phyloP scores from a whole-genome alignment of 2,797 vertebrate genomes.

The Hapalemur alaotrensis region DNA sequence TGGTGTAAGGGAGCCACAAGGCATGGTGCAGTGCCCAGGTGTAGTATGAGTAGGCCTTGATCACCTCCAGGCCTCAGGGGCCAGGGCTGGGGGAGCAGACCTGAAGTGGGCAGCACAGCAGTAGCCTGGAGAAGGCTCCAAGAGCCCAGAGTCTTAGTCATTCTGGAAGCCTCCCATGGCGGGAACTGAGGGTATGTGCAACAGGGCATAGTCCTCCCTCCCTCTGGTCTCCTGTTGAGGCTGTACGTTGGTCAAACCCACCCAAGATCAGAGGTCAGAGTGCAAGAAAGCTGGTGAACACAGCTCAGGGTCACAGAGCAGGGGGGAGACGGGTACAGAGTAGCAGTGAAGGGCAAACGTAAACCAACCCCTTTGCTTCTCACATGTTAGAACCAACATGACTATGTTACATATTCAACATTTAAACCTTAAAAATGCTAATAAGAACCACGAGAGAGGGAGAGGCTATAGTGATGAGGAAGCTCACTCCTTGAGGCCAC shows the following conservation, averaged over 20 bases:
- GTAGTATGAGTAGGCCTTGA: background rate
- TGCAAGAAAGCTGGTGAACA: background rate
- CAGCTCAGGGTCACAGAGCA: background rate
- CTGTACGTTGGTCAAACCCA: background rate
- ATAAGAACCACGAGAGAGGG: background rate
- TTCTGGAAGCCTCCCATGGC: background rate
- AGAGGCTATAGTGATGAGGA: background rate
- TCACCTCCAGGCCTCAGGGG: background rate
- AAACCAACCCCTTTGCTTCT: background rate
- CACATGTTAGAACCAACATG: background rate
- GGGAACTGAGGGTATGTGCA: background rate
- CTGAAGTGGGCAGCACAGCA: background rate
- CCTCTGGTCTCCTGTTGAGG: background rate
- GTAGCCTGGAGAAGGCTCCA: background rate
- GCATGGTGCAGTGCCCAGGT: background rate
- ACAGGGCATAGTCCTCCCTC: background rate
- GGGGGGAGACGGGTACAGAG: too few relatives aligned
- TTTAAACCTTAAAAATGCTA: slow-evolving; percentile 14
- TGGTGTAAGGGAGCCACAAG: background rate
- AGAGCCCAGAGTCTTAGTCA: background rate
- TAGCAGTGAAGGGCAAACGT: background rate
- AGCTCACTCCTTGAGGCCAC: background rate
- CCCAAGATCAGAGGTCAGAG: background rate
- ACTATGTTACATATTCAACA: background rate
- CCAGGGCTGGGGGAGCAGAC: background rate